Evolutionary conservation across 2,888 invertebrate species (phyloP).

Genomic region (Timema podura): DNA sequence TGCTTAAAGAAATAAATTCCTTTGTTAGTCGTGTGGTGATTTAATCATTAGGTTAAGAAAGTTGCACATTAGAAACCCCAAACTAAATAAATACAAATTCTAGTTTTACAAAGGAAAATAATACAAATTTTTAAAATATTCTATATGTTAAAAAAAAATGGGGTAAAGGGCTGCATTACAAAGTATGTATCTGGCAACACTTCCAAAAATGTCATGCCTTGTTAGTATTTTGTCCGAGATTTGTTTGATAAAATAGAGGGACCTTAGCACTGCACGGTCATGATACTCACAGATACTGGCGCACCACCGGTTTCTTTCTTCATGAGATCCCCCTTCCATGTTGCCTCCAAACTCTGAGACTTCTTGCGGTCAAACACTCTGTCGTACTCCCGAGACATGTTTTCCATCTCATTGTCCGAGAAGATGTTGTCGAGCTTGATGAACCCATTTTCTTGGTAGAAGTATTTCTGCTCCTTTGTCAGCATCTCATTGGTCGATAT

Average conservation of each 20-base stretch:
- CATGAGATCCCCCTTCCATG: constrained; percentile 54
- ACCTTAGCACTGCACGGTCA: too few relatives aligned
- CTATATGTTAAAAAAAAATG: background rate
- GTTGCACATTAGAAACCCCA: too few relatives aligned
- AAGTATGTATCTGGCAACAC: background rate
- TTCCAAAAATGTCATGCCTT: background rate
- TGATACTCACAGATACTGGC: background rate
- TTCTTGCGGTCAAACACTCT: constrained; percentile 51
- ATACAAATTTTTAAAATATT: background rate
- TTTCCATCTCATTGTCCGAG: constrained; percentile 46
- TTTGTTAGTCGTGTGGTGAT: too few relatives aligned
- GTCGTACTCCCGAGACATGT: constrained; percentile 50
- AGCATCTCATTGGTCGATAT: constrained; percentile 35
- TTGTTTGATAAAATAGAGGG: too few relatives aligned
- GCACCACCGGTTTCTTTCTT: constrained; percentile 39
- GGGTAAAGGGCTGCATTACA: background rate
- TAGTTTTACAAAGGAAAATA: background rate
- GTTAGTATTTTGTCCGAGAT: too few relatives aligned
- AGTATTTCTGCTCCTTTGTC: constrained; percentile 47
- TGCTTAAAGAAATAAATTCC: too few relatives aligned
- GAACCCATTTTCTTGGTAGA: constrained; percentile 53
- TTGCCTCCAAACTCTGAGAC: constrained; percentile 49
- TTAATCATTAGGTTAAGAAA: too few relatives aligned
- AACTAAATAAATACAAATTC: too few relatives aligned
- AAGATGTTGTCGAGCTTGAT: constrained; percentile 50